phyloP scores from a whole-genome alignment of 2,888 invertebrate genomes.

The Drosophila yooni region DNA sequence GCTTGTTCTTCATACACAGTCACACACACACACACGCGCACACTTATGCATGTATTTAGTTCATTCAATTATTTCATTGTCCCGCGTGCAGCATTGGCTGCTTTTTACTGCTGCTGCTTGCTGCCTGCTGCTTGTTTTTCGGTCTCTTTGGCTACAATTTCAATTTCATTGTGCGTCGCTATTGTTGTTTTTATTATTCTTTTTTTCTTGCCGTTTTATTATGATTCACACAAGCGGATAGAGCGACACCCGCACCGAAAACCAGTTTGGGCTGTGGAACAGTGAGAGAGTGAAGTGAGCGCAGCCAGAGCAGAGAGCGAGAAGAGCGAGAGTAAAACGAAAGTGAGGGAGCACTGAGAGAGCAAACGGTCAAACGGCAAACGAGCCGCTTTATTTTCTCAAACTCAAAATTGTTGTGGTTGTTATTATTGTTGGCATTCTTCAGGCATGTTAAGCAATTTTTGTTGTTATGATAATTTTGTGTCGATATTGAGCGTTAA shows the following conservation, averaged over 20 bases:
- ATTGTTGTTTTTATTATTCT: constrained; percentile 21
- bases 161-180: constrained; percentile 67
- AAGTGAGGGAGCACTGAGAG: constrained; percentile 6
- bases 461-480: constrained; percentile 7
- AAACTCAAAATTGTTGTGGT: constrained; percentile 43
- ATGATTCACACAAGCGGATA: constrained; percentile 67
- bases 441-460: constrained; percentile 27
- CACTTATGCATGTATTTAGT: constrained; percentile 27
- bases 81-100: constrained; percentile 15
- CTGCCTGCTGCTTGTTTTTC: constrained; percentile 22
- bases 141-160: constrained; percentile 67
- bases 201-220: constrained; percentile 55
- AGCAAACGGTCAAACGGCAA: constrained; percentile 35
- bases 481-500: constrained; percentile 13
- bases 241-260: constrained; percentile 71
- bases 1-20: background rate
- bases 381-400: constrained; percentile 56
- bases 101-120: constrained; percentile 17
- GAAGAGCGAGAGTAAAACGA: constrained; percentile 1
- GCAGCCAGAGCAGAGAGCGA: constrained; percentile 8
- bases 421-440: constrained; percentile 44
- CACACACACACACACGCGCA: background rate
- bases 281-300: constrained; percentile 8
- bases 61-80: constrained; percentile 48
- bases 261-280: constrained; percentile 60